Base-by-base conservation (phyloP, 2,797 vertebrate genomes). In the Yasuhikotakia modesta region DNA sequence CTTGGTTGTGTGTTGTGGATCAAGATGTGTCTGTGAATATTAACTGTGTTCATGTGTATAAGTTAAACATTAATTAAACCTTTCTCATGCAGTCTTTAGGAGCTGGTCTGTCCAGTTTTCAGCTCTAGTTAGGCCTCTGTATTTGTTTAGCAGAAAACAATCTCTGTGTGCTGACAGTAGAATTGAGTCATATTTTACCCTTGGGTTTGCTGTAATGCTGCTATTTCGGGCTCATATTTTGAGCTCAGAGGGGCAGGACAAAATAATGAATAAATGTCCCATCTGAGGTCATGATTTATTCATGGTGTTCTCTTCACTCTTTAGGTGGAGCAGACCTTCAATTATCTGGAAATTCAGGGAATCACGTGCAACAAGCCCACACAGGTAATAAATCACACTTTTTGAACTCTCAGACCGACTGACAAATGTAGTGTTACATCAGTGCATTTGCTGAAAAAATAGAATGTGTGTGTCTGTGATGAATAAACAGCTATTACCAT, bases 341-440 rank as follows among this genome's bases (percentile, higher is more conserved):
- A 95, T 91, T 99, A 97, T 86, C 87, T 99, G 92, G 97, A 99
- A 93, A 96, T 99, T 87, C 96, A 97, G 76, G 95, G 96, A 35
- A 91, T 99, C 79, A 87, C 90, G 58, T 96, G 95, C 88, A 95
- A 87, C 93, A 98, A 95, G 87, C 94, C 96, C 11, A 92, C 91
- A 78, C 93, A 94, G 92, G 93, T 94, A 92, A 53, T 60, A 21
- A 70, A 69, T 19, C 45, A 52, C 21, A 22, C 2, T 1, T 55
- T 63, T n/a, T 3, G 14, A 39, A 52, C 13, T n/a, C 7, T 45
- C 43, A 16, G 6, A 24, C 10, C 5, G 13, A 14, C 10, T 48
- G 43, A 63, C 8, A 63, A 27, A 63, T 35, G 30, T 39, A 27
- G 4, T 50, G 48, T 50, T 4, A 17, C 14, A 50, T 50, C 48